phyloP scores from a whole-genome alignment of 2,797 vertebrate species.

The Protonibea diacanthus region DNA sequence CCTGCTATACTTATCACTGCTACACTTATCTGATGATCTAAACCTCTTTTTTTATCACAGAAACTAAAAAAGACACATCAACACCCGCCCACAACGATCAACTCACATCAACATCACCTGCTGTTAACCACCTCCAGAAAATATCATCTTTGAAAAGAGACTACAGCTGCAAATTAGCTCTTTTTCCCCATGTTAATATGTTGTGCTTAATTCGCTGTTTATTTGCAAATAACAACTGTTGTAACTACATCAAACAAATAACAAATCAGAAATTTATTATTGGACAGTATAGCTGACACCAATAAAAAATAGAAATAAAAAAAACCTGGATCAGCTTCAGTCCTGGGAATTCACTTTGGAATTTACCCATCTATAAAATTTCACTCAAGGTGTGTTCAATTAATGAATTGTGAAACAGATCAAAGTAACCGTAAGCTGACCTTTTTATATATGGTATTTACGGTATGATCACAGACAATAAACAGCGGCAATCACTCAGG shows the following conservation, averaged over 20 bases:
- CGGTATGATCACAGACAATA: not conserved
- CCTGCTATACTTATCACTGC: constrained; percentile 1
- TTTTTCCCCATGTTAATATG: not conserved
- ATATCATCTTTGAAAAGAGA: not conserved
- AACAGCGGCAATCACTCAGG: not conserved
- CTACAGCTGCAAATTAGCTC: not conserved
- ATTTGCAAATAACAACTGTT: not conserved
- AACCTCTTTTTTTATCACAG: not conserved
- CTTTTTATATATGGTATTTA: not conserved
- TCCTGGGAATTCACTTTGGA: not conserved
- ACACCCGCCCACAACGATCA: not conserved
- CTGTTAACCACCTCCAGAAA: not conserved
- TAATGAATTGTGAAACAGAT: not conserved
- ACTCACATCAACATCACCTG: not conserved
- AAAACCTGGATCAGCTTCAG: too few relatives aligned
- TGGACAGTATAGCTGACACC: not conserved
- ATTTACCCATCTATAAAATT: not conserved
- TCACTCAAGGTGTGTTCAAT: not conserved
- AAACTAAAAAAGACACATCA: not conserved
- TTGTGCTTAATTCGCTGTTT: constrained; percentile 1
- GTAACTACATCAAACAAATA: not conserved
- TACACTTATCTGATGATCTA: not conserved
- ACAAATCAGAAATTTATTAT: not conserved
- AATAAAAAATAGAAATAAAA: not conserved
- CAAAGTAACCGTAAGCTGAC: not conserved